Conservation (phyloP, 2,113 vertebrate species). For the Nerophis ophidion region DNA sequence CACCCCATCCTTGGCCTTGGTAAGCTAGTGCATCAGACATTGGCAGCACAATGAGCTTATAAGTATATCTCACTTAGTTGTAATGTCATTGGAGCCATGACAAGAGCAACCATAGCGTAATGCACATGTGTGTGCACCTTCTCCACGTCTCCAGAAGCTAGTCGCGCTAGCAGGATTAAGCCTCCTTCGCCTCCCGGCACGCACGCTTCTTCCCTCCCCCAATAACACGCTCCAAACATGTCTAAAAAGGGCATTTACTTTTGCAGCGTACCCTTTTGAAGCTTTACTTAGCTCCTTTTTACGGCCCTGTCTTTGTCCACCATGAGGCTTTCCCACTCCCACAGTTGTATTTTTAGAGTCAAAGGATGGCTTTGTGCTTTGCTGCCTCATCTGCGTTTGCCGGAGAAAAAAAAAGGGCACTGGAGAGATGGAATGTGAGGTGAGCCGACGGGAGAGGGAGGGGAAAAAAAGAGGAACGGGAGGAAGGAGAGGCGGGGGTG, state of each 20-base stretch:
- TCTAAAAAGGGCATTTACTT: constrained; percentile 13
- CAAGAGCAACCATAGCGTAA: too few species aligned
- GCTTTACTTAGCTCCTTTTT: constrained; percentile 16
- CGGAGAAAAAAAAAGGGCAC: constrained; percentile 45
- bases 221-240: constrained; percentile 17
- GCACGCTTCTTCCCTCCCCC: constrained; percentile 28
- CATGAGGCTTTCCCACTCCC: constrained; percentile 43
- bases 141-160: constrained; percentile 25
- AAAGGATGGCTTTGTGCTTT: constrained; percentile 66
- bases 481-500: not conserved
- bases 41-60: not conserved
- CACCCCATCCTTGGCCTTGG: constrained; percentile 91
- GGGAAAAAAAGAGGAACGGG: not conserved
- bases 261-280: constrained; percentile 22
- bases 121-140: constrained; percentile 23
- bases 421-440: constrained; percentile 65
- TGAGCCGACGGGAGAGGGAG: constrained; percentile 34
- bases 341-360: constrained; percentile 62
- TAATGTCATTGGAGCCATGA: not conserved
- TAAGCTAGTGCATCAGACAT: constrained; percentile 41
- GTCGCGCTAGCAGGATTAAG: constrained; percentile 40
- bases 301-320: constrained; percentile 47
- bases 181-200: constrained; percentile 51
- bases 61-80: too few species aligned
- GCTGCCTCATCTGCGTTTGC: constrained; percentile 57